Evolutionary conservation across 1,140 invertebrate species (phyloP).

Genomic region (Drosophila arizonae): DNA sequence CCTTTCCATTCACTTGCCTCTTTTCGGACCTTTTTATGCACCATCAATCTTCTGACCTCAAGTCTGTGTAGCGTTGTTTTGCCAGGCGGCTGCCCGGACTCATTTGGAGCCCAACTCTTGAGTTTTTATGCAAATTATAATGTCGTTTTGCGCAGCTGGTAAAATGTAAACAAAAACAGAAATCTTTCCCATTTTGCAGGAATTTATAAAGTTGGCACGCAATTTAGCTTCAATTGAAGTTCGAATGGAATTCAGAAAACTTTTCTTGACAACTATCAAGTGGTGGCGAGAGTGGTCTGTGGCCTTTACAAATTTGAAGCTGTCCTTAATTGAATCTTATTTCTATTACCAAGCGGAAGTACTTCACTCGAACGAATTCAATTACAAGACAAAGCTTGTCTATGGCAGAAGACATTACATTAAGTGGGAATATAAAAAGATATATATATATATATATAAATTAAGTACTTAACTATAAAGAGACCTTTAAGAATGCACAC

Average conservation of each 20-base stretch:
- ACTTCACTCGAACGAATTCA: slow-evolving; percentile 44
- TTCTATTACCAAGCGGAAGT: slow-evolving; percentile 5
- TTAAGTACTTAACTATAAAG: slow-evolving; percentile 1
- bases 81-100: slow-evolving; percentile 18
- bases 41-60: slow-evolving; percentile 65
- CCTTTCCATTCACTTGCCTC: slow-evolving; percentile 26
- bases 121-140: slow-evolving; percentile 63
- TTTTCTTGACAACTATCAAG: slow-evolving; percentile 8
- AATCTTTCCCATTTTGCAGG: not conserved
- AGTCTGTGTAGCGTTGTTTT: slow-evolving; percentile 34
- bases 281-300: not conserved
- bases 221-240: slow-evolving; percentile 5
- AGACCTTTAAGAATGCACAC: not conserved
- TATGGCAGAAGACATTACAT: slow-evolving; percentile 21
- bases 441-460: slow-evolving; percentile 4
- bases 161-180: not conserved
- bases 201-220: slow-evolving; percentile 8
- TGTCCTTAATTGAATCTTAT: slow-evolving; percentile 31
- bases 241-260: not conserved
- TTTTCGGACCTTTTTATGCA: slow-evolving; percentile 34
- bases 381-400: slow-evolving; percentile 42
- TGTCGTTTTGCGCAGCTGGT: slow-evolving; percentile 25
- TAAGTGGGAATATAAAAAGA: not conserved
- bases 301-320: slow-evolving; percentile 11
- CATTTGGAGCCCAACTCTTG: slow-evolving; percentile 48